phyloP scores from a whole-genome alignment of 35 echinoderm and acorn worm species.

The Holothuria glaberrima region DNA sequence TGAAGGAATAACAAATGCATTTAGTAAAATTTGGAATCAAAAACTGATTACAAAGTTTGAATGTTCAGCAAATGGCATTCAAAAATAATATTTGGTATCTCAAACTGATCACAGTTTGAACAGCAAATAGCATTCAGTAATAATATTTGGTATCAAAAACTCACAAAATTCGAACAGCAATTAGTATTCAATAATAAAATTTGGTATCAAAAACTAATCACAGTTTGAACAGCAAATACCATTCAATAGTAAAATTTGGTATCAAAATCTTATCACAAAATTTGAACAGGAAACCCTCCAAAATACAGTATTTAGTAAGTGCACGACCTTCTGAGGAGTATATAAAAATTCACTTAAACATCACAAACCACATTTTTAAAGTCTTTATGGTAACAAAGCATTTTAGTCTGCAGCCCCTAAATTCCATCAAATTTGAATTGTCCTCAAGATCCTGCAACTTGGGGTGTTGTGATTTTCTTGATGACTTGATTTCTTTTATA shows the following conservation, averaged over 20 bases:
- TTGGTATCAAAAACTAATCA: too few species aligned
- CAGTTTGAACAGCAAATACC: background rate
- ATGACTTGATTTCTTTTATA: too few species aligned
- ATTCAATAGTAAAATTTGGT: background rate
- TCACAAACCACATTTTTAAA: background rate
- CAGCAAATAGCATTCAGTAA: background rate
- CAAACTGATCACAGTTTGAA: too few species aligned
- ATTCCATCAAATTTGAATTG: slow-evolving; percentile 15
- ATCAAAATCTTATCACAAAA: background rate
- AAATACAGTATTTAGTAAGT: background rate
- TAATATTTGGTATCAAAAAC: slow-evolving; percentile 15
- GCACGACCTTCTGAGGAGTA: background rate
- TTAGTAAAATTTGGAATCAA: too few species aligned
- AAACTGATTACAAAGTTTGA: too few species aligned
- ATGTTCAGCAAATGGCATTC: too few species aligned
- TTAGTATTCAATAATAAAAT: too few species aligned
- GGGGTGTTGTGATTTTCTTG: too few species aligned
- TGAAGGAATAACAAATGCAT: too few species aligned
- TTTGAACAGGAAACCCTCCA: background rate
- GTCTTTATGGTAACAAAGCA: background rate
- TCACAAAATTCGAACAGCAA: slow-evolving; percentile 14
- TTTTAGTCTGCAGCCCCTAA: too few species aligned
- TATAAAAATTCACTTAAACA: slow-evolving; percentile 8
- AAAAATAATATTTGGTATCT: too few species aligned
- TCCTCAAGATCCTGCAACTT: slow-evolving; percentile 9